A percentile compares a stretch with the other conserved stretches of the same genome.
Evolutionary conservation across 2,113 vertebrate species (phyloP).

Genomic region (Thunnus thynnus): DNA sequence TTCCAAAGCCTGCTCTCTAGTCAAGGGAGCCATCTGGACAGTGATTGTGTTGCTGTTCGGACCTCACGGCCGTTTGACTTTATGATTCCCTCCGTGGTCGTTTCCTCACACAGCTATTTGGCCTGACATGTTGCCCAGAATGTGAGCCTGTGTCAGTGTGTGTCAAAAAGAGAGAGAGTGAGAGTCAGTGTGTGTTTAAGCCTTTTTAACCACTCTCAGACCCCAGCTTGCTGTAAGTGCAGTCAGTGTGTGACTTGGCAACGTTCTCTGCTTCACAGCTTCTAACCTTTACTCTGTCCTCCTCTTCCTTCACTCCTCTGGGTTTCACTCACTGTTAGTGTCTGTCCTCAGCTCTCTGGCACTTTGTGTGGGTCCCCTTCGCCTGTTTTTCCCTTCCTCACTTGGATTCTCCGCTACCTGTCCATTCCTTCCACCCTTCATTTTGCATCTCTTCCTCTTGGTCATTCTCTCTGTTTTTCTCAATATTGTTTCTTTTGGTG

Average conservation of each 20-base stretch:
- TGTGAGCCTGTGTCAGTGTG: conserved; percentile 60
- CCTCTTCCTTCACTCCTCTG: conserved; percentile 47
- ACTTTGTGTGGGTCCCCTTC: conserved; percentile 18
- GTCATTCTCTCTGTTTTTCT: conserved; percentile 36
- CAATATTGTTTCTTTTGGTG: conserved; percentile 63
- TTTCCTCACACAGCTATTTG: conserved; percentile 76
- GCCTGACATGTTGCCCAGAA: conserved; percentile 73
- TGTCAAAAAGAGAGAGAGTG: conserved; percentile 31
- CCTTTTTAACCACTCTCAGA: conserved; percentile 70
- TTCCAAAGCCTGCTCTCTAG: conserved; percentile 50
- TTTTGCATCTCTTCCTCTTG: conserved; percentile 45
- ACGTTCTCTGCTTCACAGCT: conserved; percentile 61
- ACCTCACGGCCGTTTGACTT: conserved; percentile 70
- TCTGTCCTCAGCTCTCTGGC: conserved; percentile 38
- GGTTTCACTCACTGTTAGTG: conserved; percentile 21
- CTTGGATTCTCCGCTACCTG: conserved; percentile 12
- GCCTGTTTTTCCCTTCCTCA: conserved; percentile 15
- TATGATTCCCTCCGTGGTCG: conserved; percentile 72
- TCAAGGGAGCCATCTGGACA: conserved; percentile 75
- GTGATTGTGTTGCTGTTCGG: conserved; percentile 62
- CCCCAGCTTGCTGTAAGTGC: conserved; percentile 71
- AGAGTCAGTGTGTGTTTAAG: conserved; percentile 54
- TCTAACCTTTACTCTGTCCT: conserved; percentile 73
- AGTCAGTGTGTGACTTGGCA: conserved; percentile 79
- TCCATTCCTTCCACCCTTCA: conserved; percentile 24